Evolutionary conservation across 2,888 invertebrate species (phyloP).

Genomic region (Phymatocera aterrima): DNA sequence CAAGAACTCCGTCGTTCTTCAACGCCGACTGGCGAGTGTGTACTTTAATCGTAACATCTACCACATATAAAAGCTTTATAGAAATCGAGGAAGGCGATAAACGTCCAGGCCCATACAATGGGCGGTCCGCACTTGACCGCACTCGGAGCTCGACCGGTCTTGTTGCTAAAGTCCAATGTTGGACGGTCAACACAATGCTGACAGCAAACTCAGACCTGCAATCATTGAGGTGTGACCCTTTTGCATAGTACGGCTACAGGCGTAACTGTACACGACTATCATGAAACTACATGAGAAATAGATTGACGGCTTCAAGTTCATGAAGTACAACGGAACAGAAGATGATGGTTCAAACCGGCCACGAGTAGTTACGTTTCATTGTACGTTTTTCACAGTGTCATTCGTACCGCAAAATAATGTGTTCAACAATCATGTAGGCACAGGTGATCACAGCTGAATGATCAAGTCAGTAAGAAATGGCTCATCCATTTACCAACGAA

Average conservation of each 20-base stretch:
- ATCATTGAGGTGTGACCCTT: slow-evolving; percentile 39
- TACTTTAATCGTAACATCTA: slow-evolving; percentile 44
- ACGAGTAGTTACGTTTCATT: not conserved
- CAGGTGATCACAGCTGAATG: not conserved
- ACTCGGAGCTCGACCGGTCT: slow-evolving; percentile 28
- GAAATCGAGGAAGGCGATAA: slow-evolving; percentile 41
- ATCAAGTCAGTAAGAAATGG: not conserved
- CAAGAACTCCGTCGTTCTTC: slow-evolving; percentile 8
- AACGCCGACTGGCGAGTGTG: slow-evolving; percentile 13
- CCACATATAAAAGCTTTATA: slow-evolving; percentile 31
- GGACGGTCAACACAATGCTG: slow-evolving; percentile 42
- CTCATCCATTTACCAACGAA: not conserved
- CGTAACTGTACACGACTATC: not conserved
- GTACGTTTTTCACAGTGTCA: not conserved
- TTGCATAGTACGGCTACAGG: not conserved
- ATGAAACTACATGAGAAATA: not conserved
- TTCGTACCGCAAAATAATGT: not conserved
- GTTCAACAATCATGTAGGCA: not conserved
- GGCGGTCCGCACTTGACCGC: slow-evolving; percentile 46
- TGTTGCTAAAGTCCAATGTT: slow-evolving; percentile 15
- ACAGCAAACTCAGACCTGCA: slow-evolving; percentile 15
- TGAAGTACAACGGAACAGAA: slow-evolving; percentile 4
- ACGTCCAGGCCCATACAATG: slow-evolving; percentile 41
- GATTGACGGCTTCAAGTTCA: not conserved
- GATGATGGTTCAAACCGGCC: not conserved